Conservation (phyloP, 1,140 invertebrate genomes). For the Apocrypta bakeri region DNA sequence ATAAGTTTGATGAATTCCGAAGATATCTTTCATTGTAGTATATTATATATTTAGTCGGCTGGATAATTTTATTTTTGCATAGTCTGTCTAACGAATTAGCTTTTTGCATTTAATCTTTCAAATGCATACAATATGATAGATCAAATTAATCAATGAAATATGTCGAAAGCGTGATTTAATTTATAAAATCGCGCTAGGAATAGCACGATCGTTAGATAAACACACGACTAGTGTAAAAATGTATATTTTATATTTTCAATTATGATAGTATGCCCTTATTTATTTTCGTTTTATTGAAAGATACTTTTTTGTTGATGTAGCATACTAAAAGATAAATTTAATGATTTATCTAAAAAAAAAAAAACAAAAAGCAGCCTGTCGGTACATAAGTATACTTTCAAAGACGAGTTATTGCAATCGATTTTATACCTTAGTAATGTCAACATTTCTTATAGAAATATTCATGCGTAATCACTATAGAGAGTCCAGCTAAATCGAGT, state of each 20-base stretch:
- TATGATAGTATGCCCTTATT: neutral
- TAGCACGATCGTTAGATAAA: constrained; percentile 32
- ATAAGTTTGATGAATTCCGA: constrained; percentile 18
- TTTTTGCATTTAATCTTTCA: neutral
- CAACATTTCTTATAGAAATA: constrained; percentile 54
- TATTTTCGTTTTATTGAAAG: constrained; percentile 30
- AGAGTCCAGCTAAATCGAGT: constrained; percentile 54
- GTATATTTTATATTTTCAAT: neutral
- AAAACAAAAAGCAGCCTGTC: constrained; percentile 48
- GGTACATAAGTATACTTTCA: constrained; percentile 58
- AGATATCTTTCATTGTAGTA: constrained; percentile 20
- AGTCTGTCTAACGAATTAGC: constrained; percentile 26
- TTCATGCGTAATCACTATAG: constrained; percentile 56
- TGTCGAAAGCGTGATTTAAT: neutral
- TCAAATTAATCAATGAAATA: neutral
- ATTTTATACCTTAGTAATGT: constrained; percentile 56
- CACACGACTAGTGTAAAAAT: constrained; percentile 24
- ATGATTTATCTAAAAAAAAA: constrained; percentile 39
- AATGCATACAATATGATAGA: neutral
- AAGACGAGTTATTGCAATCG: constrained; percentile 59
- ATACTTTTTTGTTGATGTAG: constrained; percentile 6
- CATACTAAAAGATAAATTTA: constrained; percentile 18
- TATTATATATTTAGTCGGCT: neutral
- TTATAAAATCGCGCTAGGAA: neutral
- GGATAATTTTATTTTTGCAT: neutral